Evolutionary conservation across 2,113 vertebrate genomes (phyloP).

Genomic region (rat (Rattus norvegicus)): GRCr8 NC_086036.1:74619001-74619500

Average conservation of each 20-base stretch:
- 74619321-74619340: background rate
- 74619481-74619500: slow-evolving; percentile 58
- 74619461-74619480: slow-evolving; percentile 29
- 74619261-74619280: background rate
- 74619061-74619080: background rate
- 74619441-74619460: slow-evolving; percentile 22
- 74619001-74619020: slow-evolving; percentile 66
- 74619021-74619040: slow-evolving; percentile 67
- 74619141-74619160: background rate
- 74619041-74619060: slow-evolving; percentile 32
- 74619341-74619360: background rate
- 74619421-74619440: slow-evolving; percentile 4
- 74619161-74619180: background rate
- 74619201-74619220: background rate
- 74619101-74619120: background rate
- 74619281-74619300: background rate
- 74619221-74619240: background rate
- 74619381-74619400: background rate
- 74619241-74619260: background rate
- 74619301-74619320: background rate
- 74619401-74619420: background rate
- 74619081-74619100: background rate
- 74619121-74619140: background rate
- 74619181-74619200: background rate
- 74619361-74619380: slow-evolving; percentile 6